Evolutionary conservation across 2,113 vertebrate genomes (phyloP).

Genomic region (Taxidea taxus): DNA sequence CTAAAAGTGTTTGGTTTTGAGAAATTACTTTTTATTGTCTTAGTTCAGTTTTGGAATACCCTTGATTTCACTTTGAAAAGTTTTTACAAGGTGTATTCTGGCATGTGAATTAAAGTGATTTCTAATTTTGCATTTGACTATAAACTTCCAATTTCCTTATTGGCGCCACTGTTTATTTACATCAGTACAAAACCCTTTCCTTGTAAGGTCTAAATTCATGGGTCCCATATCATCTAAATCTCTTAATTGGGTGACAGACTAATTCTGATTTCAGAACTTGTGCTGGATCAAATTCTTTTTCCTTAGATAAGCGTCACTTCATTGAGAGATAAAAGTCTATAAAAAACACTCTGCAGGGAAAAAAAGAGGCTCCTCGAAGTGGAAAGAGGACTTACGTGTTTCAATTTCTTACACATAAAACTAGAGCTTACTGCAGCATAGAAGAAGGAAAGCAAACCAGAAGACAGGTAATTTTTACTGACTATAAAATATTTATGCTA

Average conservation of each 20-base stretch:
- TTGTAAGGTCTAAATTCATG: neutral
- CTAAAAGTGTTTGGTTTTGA: slow-evolving; percentile 55
- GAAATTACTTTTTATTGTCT: slow-evolving; percentile 59
- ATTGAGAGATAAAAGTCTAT: neutral
- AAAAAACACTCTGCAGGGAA: fast-evolving
- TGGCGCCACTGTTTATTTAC: slow-evolving; percentile 15
- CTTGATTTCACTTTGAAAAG: slow-evolving; percentile 57
- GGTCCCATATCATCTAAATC: neutral
- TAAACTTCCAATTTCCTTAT: slow-evolving; percentile 17
- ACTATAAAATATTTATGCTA: neutral
- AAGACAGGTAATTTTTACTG: neutral
- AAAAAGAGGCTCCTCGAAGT: neutral
- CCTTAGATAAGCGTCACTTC: neutral
- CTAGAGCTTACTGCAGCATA: neutral
- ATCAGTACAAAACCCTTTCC: neutral
- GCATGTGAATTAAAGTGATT: slow-evolving; percentile 4
- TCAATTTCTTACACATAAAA: neutral
- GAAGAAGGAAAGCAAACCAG: neutral
- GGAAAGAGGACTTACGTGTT: neutral
- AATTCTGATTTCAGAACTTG: slow-evolving; percentile 40
- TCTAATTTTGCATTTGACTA: neutral
- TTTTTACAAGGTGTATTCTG: neutral
- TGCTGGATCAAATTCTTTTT: neutral
- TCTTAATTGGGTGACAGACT: neutral
- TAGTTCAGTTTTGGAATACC: slow-evolving; percentile 28